Evolutionary conservation across 2,797 vertebrate species (phyloP).

Genomic region (Tolypeutes matacus): DNA sequence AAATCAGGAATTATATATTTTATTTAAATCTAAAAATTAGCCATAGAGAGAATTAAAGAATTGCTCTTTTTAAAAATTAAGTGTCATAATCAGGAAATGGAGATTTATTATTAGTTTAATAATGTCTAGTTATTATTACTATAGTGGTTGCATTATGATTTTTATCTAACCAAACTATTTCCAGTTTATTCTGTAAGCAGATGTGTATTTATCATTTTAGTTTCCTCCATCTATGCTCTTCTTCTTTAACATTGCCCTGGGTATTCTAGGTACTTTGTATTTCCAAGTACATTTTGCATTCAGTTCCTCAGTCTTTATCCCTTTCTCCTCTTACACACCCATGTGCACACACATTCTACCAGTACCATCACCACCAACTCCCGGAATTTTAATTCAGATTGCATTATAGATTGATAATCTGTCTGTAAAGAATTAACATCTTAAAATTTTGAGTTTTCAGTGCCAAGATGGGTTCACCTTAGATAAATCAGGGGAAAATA

Average conservation of each 20-base stretch:
- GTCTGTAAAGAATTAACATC: neutral
- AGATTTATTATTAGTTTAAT: neutral
- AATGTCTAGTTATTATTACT: neutral
- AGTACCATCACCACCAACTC: neutral
- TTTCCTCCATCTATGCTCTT: neutral
- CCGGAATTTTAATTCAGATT: neutral
- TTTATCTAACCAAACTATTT: neutral
- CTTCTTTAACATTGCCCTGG: neutral
- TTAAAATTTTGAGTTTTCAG: neutral
- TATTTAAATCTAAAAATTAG: neutral
- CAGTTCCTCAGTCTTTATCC: neutral
- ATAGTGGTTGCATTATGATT: neutral
- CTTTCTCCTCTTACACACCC: too few relatives aligned
- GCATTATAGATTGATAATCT: neutral
- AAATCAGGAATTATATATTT: neutral
- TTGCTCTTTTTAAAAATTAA: neutral
- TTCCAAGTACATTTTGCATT: neutral
- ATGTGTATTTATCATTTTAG: neutral
- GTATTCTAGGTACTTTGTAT: neutral
- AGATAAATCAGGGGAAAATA: too few relatives aligned
- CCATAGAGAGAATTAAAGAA: neutral
- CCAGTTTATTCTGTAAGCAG: neutral
- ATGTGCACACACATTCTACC: neutral
- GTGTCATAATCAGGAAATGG: neutral
- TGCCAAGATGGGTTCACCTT: too few relatives aligned